These are phyloP conservation scores for Aphis gossypii DNA, from an alignment of 1,140 invertebrate genomes.

Conservation along the genomic window DNA sequence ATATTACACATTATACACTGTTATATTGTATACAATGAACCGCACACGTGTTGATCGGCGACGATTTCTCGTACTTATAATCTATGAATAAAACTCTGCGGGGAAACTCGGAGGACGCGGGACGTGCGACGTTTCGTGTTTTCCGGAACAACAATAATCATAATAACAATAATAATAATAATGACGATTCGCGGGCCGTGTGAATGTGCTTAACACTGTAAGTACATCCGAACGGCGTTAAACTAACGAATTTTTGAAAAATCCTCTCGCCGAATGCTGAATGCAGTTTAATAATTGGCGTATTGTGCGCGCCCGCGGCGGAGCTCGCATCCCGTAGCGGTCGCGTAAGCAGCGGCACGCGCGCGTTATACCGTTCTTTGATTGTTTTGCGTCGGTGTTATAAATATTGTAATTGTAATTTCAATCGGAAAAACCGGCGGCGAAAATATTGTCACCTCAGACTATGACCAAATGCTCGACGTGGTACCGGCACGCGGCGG, in stretches of 20 bases:
- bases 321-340: background rate
- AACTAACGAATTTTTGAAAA: background rate
- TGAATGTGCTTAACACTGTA: background rate
- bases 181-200: background rate
- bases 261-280: background rate
- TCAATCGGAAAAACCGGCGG: background rate
- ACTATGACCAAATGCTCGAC: background rate
- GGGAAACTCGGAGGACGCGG: background rate
- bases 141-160: background rate
- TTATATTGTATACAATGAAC: background rate
- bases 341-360: background rate
- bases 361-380: background rate
- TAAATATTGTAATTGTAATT: background rate
- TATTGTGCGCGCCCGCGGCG: background rate
- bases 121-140: background rate
- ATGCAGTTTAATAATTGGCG: background rate
- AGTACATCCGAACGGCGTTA: background rate
- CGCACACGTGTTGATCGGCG: background rate
- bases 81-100: background rate
- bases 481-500: constrained; percentile 36
- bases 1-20: background rate
- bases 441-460: constrained; percentile 34
- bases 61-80: background rate
- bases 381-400: background rate
- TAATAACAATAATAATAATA: background rate